phyloP scores from a whole-genome alignment of 2,888 invertebrate genomes.

The Cyclophora albipunctata region DNA sequence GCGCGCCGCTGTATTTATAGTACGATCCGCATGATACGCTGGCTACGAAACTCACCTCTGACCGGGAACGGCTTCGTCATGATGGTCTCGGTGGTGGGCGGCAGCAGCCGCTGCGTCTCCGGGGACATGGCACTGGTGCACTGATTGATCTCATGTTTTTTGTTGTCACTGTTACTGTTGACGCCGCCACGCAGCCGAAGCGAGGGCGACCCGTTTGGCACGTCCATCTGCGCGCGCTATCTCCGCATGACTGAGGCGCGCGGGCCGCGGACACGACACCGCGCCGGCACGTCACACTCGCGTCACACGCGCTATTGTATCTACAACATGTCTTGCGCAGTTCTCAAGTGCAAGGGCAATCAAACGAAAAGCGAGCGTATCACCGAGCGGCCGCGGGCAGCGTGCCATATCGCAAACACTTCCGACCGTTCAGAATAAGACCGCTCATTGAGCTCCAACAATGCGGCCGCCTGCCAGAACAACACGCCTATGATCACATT shows the following conservation, averaged over 20 bases:
- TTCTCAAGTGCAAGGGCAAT: background rate
- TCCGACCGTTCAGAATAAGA: background rate
- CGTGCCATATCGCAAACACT: background rate
- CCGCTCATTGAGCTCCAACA: background rate
- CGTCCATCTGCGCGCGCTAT: conserved; percentile 59
- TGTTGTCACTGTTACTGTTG: conserved; percentile 46
- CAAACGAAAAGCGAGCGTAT: background rate
- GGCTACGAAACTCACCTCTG: conserved; percentile 75
- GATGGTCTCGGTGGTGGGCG: conserved; percentile 88
- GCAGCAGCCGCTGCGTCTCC: conserved; percentile 79
- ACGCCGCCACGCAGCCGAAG: conserved; percentile 67
- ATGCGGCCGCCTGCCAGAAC: no score
- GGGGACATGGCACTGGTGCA: conserved; percentile 84
- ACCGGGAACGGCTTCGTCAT: conserved; percentile 93
- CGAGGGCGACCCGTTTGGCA: conserved; percentile 58
- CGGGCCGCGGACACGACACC: conserved; percentile 5
- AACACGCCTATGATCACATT: no score
- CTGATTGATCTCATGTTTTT: conserved; percentile 72
- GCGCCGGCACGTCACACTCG: conserved; percentile 24
- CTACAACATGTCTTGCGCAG: background rate
- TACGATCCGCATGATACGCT: conserved; percentile 16
- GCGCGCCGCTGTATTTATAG: conserved; percentile 44
- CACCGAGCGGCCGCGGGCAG: background rate
- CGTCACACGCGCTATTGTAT: background rate
- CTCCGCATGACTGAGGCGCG: conserved; percentile 55